Conservation (phyloP, 2,113 vertebrate genomes). For the Numenius arquata region DNA sequence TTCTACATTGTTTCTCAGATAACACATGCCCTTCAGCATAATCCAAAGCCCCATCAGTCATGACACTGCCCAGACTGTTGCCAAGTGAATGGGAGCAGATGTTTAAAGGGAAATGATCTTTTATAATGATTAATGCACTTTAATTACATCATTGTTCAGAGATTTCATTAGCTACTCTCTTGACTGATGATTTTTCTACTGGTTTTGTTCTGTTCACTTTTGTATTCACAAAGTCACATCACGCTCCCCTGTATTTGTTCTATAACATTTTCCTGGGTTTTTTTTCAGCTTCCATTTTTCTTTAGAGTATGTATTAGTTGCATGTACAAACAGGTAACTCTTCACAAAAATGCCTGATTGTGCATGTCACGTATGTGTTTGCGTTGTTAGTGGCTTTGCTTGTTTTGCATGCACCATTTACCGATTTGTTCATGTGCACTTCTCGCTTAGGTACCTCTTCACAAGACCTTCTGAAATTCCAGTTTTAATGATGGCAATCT, state of each 20-base stretch:
- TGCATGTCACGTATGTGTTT: background rate
- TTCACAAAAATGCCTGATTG: background rate
- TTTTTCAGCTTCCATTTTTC: background rate
- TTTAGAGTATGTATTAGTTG: background rate
- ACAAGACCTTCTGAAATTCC: background rate
- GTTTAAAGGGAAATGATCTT: constrained; percentile 58
- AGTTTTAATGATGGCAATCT: background rate
- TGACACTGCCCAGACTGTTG: constrained; percentile 44
- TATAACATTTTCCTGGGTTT: background rate
- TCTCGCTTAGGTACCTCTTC: background rate
- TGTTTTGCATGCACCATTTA: background rate
- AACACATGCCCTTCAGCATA: constrained; percentile 33
- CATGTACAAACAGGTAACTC: constrained; percentile 38
- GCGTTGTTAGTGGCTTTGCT: background rate
- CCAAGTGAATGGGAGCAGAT: constrained; percentile 64
- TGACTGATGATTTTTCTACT: constrained; percentile 13
- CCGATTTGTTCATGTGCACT: background rate
- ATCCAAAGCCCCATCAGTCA: constrained; percentile 3
- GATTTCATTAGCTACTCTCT: constrained; percentile 13
- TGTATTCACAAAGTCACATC: background rate
- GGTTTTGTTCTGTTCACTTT: constrained; percentile 9
- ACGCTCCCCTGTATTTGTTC: background rate
- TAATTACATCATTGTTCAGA: constrained; percentile 56
- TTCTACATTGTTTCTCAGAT: constrained; percentile 9
- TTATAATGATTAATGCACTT: constrained; percentile 55